Evolutionary conservation across 2,797 vertebrate species (phyloP), one percentile per base, ranked within the genome.

Genomic region (Anisognathus igniventris): DNA sequence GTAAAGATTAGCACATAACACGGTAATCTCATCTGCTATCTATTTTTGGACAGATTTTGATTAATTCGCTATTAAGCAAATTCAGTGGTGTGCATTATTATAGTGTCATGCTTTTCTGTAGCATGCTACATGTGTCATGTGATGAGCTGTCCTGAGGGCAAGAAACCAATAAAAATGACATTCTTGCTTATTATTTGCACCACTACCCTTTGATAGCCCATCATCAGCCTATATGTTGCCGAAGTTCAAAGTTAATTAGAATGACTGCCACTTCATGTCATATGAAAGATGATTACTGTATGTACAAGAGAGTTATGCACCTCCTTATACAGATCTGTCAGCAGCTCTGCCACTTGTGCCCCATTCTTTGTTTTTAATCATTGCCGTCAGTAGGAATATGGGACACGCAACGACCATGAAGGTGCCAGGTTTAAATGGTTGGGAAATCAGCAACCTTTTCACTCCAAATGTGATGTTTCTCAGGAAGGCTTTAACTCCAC

Each of bases 181-280:
- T 86, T 64, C 75, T 88, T 88, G 82, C 88, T 97, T 96, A 93
- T 96, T 96, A 94, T 74, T 90, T 73, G 66, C 82, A 44, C 92
- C 15, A 37, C 88, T 93, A 48, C 88, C 60, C 86, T 93, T 95
- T 92, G 76, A 15, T 61, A 91, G 92, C 79, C 85, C 83, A 12
- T 95, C 45, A 14, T 67, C 73, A 73, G 86, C 86, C 71, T 72
- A 10, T 64, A 80, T 60, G 80, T 77, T 88, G 56, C 94, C 85
- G 70, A 90, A 96, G 94, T 93, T 90, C 74, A 47, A 96, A 97
- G 91, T 93, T 97, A 97, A 97, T 97, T 98, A 97, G 96, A 96
- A 71, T 48, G 86, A 82, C 94, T 97, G 91, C 93, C 93, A 88
- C 91, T 93, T 86, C 30, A 14, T 91, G 88, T 96, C 85, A 42